phyloP scores from a whole-genome alignment of 2,888 invertebrate genomes.

The Serrognathus titanus region DNA sequence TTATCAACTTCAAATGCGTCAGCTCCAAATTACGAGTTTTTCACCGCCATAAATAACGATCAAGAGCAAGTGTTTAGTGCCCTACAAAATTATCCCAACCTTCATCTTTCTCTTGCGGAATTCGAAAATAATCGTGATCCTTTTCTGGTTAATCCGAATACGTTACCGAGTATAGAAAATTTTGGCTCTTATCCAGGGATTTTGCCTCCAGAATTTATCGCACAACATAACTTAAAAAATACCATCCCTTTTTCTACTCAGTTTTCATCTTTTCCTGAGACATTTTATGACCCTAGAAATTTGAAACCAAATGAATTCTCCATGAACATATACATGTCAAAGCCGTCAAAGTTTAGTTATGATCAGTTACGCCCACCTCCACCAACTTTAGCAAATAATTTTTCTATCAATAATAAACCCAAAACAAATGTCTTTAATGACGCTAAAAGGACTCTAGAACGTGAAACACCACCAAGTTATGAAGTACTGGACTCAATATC shows the following conservation, averaged over 20 bases:
- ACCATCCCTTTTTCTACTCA: too few relatives aligned
- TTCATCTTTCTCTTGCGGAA: too few relatives aligned
- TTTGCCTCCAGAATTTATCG: not conserved
- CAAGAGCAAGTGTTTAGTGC: too few relatives aligned
- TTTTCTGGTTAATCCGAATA: not conserved
- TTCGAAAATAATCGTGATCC: too few relatives aligned
- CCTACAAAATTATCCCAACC: too few relatives aligned
- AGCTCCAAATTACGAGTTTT: too few relatives aligned
- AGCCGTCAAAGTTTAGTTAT: not conserved
- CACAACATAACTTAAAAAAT: not conserved
- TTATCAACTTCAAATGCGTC: too few relatives aligned
- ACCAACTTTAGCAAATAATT: not conserved
- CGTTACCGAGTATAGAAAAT: slow-evolving; percentile 5
- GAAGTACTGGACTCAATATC: slow-evolving; percentile 38
- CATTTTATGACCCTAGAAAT: slow-evolving; percentile 11
- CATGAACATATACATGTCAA: slow-evolving; percentile 10
- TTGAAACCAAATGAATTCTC: slow-evolving; percentile 3
- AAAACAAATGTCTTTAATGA: too few relatives aligned
- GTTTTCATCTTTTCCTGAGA: not conserved
- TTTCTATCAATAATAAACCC: not conserved
- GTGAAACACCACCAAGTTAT: slow-evolving; percentile 9
- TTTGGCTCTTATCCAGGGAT: slow-evolving; percentile 5
- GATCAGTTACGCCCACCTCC: not conserved
- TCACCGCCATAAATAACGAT: too few relatives aligned
- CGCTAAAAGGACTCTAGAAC: too few relatives aligned